phyloP scores from a whole-genome alignment of 2,888 invertebrate species.

The Drosophila barbarae region DNA sequence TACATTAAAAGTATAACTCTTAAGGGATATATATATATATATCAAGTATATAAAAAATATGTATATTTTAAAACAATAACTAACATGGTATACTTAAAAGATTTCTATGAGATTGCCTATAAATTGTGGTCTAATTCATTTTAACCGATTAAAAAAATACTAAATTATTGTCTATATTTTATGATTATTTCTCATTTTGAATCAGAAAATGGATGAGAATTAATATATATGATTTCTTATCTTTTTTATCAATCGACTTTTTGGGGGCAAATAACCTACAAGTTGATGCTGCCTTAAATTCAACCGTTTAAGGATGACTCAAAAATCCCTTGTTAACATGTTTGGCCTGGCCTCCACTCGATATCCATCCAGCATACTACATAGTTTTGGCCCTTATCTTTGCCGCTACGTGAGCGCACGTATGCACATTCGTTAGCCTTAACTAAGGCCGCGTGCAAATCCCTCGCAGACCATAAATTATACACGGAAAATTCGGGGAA shows the following conservation, averaged over 20 bases:
- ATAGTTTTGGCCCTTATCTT: conserved; percentile 54
- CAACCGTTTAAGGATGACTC: conserved; percentile 6
- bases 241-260: not conserved
- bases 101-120: not conserved
- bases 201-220: not conserved
- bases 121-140: not conserved
- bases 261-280: not conserved
- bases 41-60: not conserved
- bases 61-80: too few relatives aligned
- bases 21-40: too few relatives aligned
- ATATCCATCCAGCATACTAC: conserved; percentile 33
- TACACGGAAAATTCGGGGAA: conserved; percentile 31
- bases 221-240: not conserved
- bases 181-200: not conserved
- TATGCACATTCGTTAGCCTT: conserved; percentile 68
- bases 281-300: conserved; percentile 5
- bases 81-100: not conserved
- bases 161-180: not conserved
- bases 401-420: conserved; percentile 66
- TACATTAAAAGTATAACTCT: fast-evolving
- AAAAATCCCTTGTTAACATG: conserved; percentile 38
- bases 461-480: conserved; percentile 65
- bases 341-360: conserved; percentile 20
- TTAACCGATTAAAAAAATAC: too few relatives aligned
- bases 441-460: conserved; percentile 68